Conservation (phyloP, 2,113 vertebrate genomes). For the Semnopithecus entellus region DNA sequence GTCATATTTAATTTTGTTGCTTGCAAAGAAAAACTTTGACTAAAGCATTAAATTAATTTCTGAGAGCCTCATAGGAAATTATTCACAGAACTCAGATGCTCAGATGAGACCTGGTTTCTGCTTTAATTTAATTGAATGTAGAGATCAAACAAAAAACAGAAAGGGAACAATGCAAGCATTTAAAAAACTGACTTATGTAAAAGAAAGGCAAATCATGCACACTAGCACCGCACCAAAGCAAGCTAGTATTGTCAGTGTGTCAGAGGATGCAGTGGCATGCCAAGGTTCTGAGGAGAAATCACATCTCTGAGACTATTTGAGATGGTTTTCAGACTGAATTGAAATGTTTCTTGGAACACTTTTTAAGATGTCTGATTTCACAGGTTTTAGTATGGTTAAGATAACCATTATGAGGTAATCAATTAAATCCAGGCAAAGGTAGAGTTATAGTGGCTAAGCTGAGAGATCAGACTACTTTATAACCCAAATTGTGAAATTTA, state of each 20-base stretch:
- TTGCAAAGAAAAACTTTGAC: neutral
- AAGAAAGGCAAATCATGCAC: neutral
- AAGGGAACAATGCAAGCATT: neutral
- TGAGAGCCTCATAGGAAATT: neutral
- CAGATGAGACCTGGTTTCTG: neutral
- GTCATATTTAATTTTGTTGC: neutral
- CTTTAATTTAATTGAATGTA: conserved; percentile 11
- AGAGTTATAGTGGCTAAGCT: neutral
- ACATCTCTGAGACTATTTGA: neutral
- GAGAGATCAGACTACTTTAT: neutral
- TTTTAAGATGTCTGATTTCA: neutral
- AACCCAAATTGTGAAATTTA: neutral
- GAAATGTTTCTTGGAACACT: neutral
- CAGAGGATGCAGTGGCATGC: neutral
- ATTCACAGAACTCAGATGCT: neutral
- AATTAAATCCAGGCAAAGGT: neutral
- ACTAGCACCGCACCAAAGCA: neutral
- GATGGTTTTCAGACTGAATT: neutral
- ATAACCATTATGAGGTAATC: neutral
- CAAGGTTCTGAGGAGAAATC: neutral
- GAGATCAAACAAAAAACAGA: neutral
- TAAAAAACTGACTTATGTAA: neutral
- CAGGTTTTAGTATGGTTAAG: neutral
- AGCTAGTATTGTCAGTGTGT: accelerated
- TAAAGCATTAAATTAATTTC: conserved; percentile 26